Evolutionary conservation across 2,113 vertebrate species (phyloP), one percentile per base, ranked within the genome.

Genomic region (Oreocharis arfaki): DNA sequence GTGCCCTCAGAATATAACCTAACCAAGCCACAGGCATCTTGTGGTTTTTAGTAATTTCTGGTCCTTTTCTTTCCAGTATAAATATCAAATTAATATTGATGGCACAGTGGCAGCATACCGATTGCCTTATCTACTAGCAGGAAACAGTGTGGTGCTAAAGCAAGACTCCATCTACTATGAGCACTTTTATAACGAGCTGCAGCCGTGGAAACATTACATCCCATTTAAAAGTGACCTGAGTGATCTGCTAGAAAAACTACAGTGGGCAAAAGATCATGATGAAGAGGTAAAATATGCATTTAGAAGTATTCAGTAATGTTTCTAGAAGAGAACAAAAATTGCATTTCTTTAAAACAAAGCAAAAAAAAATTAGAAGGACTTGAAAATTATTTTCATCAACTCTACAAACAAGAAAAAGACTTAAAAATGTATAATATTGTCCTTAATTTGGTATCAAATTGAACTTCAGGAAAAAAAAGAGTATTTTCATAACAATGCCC

Each of bases 151-250:
- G n/a, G 99, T 99, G 41, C 95, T 99, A 33, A 99, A 99, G 97
- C 99, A 99, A 96, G 99, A 99, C 52, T 99, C 99, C 32, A 97
- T 98, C 87, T 99, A 99, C 97, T 99, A 99, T 3, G 99, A 99
- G 83, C 99, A 99, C 95, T 99, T 99, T 95, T 99, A 99, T 97
- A 98, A 98, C 0, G 98, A 99, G 82, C 98, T 99, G 42, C 97
- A 95, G 81, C 98, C 99, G 3, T 99, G 99, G 99, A 98, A 98
- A 84, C 99, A 99, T 84, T 99, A 99, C 92, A 98, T 99, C 96
- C 99, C 99, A 2, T 97, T 99, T 75, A 98, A 98, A 91, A 98
- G 98, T 28, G 99, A 99, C 96, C 98, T 99, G 65, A 98, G 98
- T 27, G 99, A 99, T 95, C 98, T 99, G 37, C 97, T 99, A 75